Evolutionary conservation across 2,797 vertebrate genomes (phyloP).

Genomic region (Tokudaia muenninki): DNA sequence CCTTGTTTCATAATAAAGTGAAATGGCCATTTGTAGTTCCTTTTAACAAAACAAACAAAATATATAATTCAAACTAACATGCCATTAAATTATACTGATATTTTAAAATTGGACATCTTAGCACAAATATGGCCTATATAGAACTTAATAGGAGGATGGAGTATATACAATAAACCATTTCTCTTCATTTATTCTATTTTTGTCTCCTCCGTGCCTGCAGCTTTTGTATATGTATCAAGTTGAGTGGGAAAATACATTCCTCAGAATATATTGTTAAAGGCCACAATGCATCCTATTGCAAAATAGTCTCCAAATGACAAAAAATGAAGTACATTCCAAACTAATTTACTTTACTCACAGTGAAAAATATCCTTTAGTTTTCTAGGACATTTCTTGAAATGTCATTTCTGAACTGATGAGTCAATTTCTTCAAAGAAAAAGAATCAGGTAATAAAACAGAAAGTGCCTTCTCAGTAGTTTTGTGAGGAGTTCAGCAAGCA

Average conservation of each 20-base stretch:
- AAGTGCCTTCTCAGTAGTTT: background rate
- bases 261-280: background rate
- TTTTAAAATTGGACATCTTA: background rate
- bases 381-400: constrained; percentile 48
- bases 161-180: background rate
- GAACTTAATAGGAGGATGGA: background rate
- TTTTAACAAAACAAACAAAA: background rate
- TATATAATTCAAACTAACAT: background rate
- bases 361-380: background rate
- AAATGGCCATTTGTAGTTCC: background rate
- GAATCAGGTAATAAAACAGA: background rate
- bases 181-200: background rate
- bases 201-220: background rate
- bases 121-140: background rate
- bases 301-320: constrained; percentile 33
- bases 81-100: background rate
- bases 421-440: constrained; percentile 46
- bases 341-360: constrained; percentile 41
- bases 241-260: background rate
- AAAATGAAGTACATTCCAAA: background rate
- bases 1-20: background rate
- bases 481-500: background rate
- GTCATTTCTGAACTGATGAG: background rate
- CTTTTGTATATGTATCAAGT: background rate
- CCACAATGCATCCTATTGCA: background rate